phyloP scores from a whole-genome alignment of 2,888 invertebrate genomes.

The Lycophotia porphyrea region DNA sequence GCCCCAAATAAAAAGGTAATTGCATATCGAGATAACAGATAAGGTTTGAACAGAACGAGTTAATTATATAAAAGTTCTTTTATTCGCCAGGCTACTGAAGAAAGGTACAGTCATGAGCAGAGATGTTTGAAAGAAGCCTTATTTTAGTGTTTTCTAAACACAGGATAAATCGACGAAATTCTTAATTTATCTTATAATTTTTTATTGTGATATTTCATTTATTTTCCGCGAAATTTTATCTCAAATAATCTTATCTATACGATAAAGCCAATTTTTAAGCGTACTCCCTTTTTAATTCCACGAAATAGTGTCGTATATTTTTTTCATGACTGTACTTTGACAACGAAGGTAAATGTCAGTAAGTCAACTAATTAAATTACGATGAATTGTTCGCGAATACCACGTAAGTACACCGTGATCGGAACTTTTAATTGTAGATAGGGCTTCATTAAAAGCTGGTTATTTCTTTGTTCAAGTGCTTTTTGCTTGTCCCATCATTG shows the following conservation, averaged over 20 bases:
- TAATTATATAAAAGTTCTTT: constrained; percentile 54
- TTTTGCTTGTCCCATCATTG: constrained; percentile 12
- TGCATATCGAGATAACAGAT: constrained; percentile 51
- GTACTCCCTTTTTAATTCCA: neutral
- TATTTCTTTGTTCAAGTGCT: constrained; percentile 8
- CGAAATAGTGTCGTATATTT: neutral
- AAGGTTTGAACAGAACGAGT: constrained; percentile 47
- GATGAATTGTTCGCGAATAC: constrained; percentile 48
- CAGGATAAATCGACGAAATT: neutral
- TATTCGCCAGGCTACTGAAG: constrained; percentile 19
- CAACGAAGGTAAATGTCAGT: constrained; percentile 41
- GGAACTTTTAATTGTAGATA: constrained; percentile 28
- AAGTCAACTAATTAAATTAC: constrained; percentile 53
- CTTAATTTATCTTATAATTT: neutral
- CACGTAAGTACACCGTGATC: constrained; percentile 26
- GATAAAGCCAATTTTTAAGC: neutral
- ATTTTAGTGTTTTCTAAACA: neutral
- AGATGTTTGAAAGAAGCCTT: neutral
- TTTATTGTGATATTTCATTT: neutral
- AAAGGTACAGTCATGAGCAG: constrained; percentile 9
- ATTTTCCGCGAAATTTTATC: neutral
- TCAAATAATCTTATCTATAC: neutral
- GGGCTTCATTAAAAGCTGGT: constrained; percentile 12
- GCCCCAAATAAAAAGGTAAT: constrained; percentile 63
- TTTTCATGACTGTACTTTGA: constrained; percentile 23